phyloP scores from a whole-genome alignment of 2,113 vertebrate species.

The Pipa parva region DNA sequence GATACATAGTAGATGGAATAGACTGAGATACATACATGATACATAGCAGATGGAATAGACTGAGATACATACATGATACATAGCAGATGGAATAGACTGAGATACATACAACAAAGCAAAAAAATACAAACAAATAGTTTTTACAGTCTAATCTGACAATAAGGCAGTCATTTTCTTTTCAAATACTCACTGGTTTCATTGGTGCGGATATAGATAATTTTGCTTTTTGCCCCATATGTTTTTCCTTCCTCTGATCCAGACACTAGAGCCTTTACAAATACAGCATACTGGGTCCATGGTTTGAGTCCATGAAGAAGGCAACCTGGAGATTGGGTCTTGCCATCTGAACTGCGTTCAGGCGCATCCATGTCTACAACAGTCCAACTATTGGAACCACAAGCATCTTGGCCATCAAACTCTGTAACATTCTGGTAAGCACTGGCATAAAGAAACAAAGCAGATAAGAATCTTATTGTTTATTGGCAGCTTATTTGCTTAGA shows the following conservation, averaged over 20 bases:
- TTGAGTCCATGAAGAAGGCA: conserved; percentile 80
- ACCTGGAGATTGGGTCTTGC: conserved; percentile 70
- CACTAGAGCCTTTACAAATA: conserved; percentile 92
- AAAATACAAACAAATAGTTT: too few relatives aligned
- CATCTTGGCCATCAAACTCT: conserved; percentile 93
- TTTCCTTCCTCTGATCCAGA: conserved; percentile 85
- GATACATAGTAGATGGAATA: too few relatives aligned
- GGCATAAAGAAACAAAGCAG: background rate
- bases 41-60: too few relatives aligned
- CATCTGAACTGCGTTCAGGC: conserved; percentile 64
- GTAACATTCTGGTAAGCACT: conserved; percentile 92
- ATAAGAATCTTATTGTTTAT: too few relatives aligned
- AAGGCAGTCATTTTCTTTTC: background rate
- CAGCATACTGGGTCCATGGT: conserved; percentile 94
- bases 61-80: too few relatives aligned
- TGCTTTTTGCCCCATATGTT: conserved; percentile 88
- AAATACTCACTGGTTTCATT: conserved; percentile 80
- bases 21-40: too few relatives aligned
- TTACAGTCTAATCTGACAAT: too few relatives aligned
- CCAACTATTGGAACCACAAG: conserved; percentile 96
- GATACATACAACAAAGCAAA: too few relatives aligned
- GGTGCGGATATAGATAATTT: conserved; percentile 93
- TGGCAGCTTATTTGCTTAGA: too few relatives aligned
- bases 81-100: too few relatives aligned
- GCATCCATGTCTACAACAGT: conserved; percentile 89